Evolutionary conservation across 2,888 invertebrate species (phyloP), one percentile per base, ranked within the genome.

Genomic region (Pyrrhosoma nymphula): DNA sequence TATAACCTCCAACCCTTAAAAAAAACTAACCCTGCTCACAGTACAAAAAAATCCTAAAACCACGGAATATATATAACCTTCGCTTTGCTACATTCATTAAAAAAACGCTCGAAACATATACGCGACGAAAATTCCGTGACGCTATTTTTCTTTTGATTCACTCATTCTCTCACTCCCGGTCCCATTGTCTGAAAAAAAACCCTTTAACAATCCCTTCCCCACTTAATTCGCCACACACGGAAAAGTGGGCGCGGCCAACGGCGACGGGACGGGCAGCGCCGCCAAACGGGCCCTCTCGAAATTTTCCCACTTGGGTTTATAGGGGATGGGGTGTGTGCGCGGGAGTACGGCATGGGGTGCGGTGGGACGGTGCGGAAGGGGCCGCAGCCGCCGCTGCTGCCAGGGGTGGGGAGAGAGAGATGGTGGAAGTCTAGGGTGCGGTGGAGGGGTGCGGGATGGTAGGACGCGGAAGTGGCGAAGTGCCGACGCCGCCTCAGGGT

Each of bases 281-380:
- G 93, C 93, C 69, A 93, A 69, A 93, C 93, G 93, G 93, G 93
- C 69, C 93, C 93, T 69, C n/a, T 55, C 69, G 93, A 69, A 93
- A 93, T n/a, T 63, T 30, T 47, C 47, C 69, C 93, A 47, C 93
- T 75, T 47, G 35, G 82, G 26, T 69, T 69, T n/a, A 12, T 4
- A 60, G 60, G 2, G 60, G 12, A 20, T 1, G 20, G 16, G n/a
- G 82, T 3, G 35, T 14, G 35, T 26, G 69, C n/a, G 69, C 60
- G 60, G 20, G 20, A 20, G 47, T 47, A 47, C 8, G 69, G n/a
- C 69, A n/a, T 23, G n/a, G 69, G 69, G 69, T 26, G n/a, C 10
- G 47, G 69, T n/a, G n/a, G n/a, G n/a, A n/a, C n/a, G 75, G 30
- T n/a, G 10, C 30, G 30, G 82, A 82, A 18, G 35, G 82, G 82